Evolutionary conservation across 2,888 invertebrate species (phyloP).

Genomic region (Blera fallax): DNA sequence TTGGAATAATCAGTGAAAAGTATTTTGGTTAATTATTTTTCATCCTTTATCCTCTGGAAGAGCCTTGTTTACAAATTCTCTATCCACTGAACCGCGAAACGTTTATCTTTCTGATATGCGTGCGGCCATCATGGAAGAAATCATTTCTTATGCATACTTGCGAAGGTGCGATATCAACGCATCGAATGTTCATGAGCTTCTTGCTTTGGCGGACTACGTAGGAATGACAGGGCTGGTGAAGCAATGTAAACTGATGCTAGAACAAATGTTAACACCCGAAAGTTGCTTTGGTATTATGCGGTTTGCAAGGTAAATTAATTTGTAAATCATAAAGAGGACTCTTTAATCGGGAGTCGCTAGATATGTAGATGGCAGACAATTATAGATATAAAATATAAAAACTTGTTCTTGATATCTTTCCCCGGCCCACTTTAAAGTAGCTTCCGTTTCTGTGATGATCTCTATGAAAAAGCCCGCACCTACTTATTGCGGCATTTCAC

Average conservation of each 20-base stretch:
- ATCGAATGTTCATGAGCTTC: constrained; percentile 90
- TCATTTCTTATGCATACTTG: constrained; percentile 93
- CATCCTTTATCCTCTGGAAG: background rate
- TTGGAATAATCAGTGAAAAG: background rate
- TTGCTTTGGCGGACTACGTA: constrained; percentile 94
- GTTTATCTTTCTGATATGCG: constrained; percentile 90
- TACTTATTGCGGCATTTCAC: constrained; percentile 90
- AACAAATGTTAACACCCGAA: constrained; percentile 86
- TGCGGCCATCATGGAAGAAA: constrained; percentile 88
- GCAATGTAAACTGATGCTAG: constrained; percentile 90
- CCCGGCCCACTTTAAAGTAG: constrained; percentile 70
- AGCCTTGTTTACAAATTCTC: constrained; percentile 52
- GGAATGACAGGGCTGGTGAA: constrained; percentile 91
- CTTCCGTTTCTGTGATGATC: constrained; percentile 80
- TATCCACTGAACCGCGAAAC: constrained; percentile 84
- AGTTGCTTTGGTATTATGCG: constrained; percentile 93
- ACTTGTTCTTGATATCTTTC: background rate
- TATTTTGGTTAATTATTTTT: background rate
- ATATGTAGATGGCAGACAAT: background rate
- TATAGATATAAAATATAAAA: background rate
- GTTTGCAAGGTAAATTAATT: constrained; percentile 86
- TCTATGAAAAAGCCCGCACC: constrained; percentile 87
- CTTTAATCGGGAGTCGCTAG: background rate
- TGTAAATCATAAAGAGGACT: background rate
- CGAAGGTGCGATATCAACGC: constrained; percentile 88